These are phyloP conservation scores for Sarcophaga bullata DNA, from an alignment of 1,140 invertebrate species.

Conservation along the genomic window DNA sequence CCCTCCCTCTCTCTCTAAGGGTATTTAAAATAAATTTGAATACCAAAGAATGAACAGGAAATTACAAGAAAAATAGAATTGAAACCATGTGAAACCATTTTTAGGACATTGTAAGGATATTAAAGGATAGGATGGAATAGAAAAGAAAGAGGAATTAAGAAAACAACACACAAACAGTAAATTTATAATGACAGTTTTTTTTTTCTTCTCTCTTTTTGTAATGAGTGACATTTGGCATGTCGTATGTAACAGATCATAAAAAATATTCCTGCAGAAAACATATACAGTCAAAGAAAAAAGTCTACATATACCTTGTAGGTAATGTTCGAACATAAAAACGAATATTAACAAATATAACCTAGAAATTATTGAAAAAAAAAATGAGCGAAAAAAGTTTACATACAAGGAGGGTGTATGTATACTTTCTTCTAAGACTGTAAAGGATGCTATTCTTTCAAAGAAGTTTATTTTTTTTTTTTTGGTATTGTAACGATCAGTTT, in stretches of 20 bases:
- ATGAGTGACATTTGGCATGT: slow-evolving; percentile 13
- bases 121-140: slow-evolving; percentile 32
- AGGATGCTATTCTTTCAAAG: background rate
- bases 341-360: too few species aligned
- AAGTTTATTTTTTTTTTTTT: background rate
- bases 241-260: slow-evolving; percentile 33
- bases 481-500: background rate
- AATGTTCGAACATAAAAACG: too few species aligned
- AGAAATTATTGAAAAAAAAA: too few species aligned
- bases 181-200: slow-evolving; percentile 16
- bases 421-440: background rate
- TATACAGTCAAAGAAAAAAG: too few species aligned
- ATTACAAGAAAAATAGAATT: background rate
- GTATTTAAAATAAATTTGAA: background rate
- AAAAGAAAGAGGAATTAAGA: background rate
- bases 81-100: background rate
- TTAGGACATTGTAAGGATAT: background rate
- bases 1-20: background rate
- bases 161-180: background rate
- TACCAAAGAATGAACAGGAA: slow-evolving; percentile 22
- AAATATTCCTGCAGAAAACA: slow-evolving; percentile 27
- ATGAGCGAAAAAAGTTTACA: too few species aligned
- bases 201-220: background rate
- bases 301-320: too few species aligned
- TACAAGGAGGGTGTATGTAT: too few species aligned